These are phyloP conservation scores for Phaethon lepturus DNA, from an alignment of 2,113 vertebrate genomes.

Conservation along the genomic window DNA sequence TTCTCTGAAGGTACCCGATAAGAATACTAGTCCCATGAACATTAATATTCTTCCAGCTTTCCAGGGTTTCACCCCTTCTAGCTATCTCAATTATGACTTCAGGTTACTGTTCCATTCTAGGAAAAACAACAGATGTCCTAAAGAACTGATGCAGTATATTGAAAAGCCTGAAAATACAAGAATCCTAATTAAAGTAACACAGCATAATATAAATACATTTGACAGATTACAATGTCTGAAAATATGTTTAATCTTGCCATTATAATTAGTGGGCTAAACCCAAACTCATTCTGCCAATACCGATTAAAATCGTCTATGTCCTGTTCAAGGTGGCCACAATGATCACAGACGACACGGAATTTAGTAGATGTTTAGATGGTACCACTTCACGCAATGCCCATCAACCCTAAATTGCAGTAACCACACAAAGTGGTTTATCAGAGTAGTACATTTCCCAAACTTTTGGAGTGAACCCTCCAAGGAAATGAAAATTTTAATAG, in stretches of 20 bases:
- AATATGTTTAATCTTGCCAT: conserved; percentile 11
- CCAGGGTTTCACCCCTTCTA: neutral
- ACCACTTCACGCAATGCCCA: neutral
- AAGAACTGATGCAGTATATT: neutral
- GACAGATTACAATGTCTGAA: neutral
- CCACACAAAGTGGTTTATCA: neutral
- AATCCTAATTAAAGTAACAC: conserved; percentile 38
- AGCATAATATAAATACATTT: neutral
- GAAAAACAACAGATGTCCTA: conserved; percentile 33
- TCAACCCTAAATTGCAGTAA: neutral
- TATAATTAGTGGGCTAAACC: conserved; percentile 15
- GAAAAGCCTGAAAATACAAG: conserved; percentile 13
- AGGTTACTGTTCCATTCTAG: neutral
- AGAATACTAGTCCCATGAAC: neutral
- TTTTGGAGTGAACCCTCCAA: neutral
- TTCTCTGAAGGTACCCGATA: neutral
- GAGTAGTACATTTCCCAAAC: neutral
- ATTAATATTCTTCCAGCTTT: neutral
- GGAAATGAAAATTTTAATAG: neutral
- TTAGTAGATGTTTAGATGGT: neutral
- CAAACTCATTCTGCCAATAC: conserved; percentile 59
- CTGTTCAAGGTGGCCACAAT: neutral
- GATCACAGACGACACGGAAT: neutral
- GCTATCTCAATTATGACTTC: conserved; percentile 10
- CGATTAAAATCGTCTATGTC: neutral